Evolutionary conservation across 2,888 invertebrate genomes (phyloP), one percentile per base, ranked within the genome.

Genomic region (Arctia plantaginis): DNA sequence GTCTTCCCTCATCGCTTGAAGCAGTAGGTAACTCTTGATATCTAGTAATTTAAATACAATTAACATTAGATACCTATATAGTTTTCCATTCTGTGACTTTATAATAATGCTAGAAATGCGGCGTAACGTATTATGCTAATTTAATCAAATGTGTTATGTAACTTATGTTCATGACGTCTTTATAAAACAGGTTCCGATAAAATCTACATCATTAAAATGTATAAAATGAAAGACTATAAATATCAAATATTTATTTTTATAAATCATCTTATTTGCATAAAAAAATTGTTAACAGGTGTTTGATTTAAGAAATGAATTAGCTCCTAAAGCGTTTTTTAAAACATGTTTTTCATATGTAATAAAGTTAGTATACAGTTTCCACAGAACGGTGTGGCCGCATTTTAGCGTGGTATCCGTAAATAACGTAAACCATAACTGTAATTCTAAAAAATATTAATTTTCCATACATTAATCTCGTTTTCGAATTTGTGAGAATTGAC

Each of bases 171-270:
- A 33, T 33, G 35, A 47, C 65, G 51, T n/a, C n/a, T 51, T 51
- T 47, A 39, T 27, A 59, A 51, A 51, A 62, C 66, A 65, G 41
- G 64, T 71, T 64, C 66, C 47, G 30, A 66, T 71, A 62, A 62
- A 18, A 62, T 30, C 18, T 8, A 30, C 62, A 30, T 62, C 15
- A 62, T 30, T 62, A 30, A 62, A 30, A 62, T 30, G 1, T 15
- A 18, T 30, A 62, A 62, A 30, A 62, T 30, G 62, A 27, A 15
- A 71, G 65, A 65, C 66, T 72, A 55, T 55, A 55, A 66, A 66
- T 47, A 72, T 66, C 35, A 66, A 66, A 72, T 51, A 66, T 18
- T 66, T 72, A 66, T 66, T 23, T 44, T 39, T 27, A 20, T 41
- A 15, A 15, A 59, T 59, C 15, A 59, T 59, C 59, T 59, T 27